Evolutionary conservation across 1,140 invertebrate species (phyloP).

Genomic region (Zeugodacus cucurbitae): DNA sequence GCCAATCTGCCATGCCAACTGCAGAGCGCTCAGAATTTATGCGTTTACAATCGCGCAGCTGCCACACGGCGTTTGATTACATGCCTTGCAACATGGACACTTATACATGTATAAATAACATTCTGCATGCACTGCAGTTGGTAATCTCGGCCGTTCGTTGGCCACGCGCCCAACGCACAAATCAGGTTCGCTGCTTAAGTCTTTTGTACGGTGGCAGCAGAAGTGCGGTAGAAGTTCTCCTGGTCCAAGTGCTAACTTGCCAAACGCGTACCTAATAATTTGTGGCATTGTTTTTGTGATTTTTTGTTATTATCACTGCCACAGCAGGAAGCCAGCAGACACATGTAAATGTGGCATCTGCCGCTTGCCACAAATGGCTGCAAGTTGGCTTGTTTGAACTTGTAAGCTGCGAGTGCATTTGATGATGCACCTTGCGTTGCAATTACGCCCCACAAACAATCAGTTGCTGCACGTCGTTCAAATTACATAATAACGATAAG

Average conservation of each 20-base stretch:
- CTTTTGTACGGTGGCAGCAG: background rate
- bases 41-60: background rate
- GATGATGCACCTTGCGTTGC: background rate
- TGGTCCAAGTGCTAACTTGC: background rate
- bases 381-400: too few relatives aligned
- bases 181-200: constrained; percentile 17
- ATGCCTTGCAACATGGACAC: background rate
- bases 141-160: background rate
- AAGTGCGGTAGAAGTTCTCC: background rate
- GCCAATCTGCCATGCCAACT: background rate
- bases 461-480: constrained; percentile 15
- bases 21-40: background rate
- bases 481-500: constrained; percentile 32
- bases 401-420: background rate
- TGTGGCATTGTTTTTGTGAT: background rate
- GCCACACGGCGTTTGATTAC: constrained; percentile 7
- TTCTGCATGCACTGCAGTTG: background rate
- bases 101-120: background rate
- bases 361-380: background rate
- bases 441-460: constrained; percentile 25
- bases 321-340: background rate
- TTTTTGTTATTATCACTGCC: background rate
- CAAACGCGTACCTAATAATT: constrained; percentile 26
- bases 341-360: constrained; percentile 27
- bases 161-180: constrained; percentile 24